Evolutionary conservation across 2,797 vertebrate genomes (phyloP).

Genomic region (Melanotaenia boesemani): DNA sequence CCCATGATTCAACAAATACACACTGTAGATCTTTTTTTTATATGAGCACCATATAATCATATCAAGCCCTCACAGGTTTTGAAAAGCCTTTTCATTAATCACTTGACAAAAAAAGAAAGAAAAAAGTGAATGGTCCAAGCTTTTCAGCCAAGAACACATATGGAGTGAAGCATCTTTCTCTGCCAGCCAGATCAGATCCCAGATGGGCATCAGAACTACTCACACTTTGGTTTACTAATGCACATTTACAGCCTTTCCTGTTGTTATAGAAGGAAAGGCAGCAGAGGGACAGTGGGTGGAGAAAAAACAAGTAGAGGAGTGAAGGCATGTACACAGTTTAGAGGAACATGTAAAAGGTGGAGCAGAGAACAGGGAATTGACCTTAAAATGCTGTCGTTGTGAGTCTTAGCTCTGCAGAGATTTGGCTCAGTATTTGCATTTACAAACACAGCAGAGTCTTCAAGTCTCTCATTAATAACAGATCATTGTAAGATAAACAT

Average conservation of each 20-base stretch:
- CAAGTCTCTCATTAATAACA: slow-evolving; percentile 12
- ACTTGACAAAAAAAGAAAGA: slow-evolving; percentile 23
- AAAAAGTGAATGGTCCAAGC: slow-evolving; percentile 34
- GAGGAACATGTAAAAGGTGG: slow-evolving; percentile 40
- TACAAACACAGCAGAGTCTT: slow-evolving; percentile 9
- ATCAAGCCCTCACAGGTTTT: slow-evolving; percentile 45
- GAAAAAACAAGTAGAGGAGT: slow-evolving; percentile 34
- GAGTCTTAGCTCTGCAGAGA: slow-evolving; percentile 11
- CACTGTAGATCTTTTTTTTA: slow-evolving; percentile 3
- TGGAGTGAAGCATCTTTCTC: slow-evolving; percentile 51
- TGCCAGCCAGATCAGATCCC: slow-evolving; percentile 65
- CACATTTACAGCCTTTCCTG: slow-evolving; percentile 38
- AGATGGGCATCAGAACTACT: slow-evolving; percentile 57
- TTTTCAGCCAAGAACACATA: slow-evolving; percentile 54
- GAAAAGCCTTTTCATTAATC: slow-evolving; percentile 61
- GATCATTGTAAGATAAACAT: slow-evolving; percentile 9
- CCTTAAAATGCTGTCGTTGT: slow-evolving; percentile 44
- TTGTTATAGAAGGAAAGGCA: slow-evolving; percentile 35
- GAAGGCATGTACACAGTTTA: slow-evolving; percentile 40
- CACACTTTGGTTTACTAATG: slow-evolving; percentile 43
- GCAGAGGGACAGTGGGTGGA: slow-evolving; percentile 47
- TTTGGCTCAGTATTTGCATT: slow-evolving; percentile 22
- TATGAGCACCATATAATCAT: slow-evolving; percentile 28
- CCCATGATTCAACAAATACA: background rate
- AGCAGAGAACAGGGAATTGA: slow-evolving; percentile 37